These are phyloP conservation scores for Athalia cordata DNA, from an alignment of 2,888 invertebrate species.

Conservation along the genomic window DNA sequence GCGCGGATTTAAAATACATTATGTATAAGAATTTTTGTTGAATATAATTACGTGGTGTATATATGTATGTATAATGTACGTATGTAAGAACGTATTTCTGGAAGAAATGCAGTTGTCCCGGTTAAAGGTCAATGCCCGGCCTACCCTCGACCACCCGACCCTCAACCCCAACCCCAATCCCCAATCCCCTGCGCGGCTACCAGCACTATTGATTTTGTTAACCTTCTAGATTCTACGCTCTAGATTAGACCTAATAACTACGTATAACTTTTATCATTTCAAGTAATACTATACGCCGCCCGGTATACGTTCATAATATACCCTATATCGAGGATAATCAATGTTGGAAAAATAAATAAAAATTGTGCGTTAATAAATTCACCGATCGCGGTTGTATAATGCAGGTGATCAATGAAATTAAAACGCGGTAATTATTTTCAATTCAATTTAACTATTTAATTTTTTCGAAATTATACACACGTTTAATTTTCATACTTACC, in stretches of 20 bases:
- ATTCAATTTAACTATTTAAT: too few relatives aligned
- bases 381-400: too few relatives aligned
- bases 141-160: constrained; percentile 62
- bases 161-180: constrained; percentile 52
- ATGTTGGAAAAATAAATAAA: too few relatives aligned
- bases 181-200: constrained; percentile 53
- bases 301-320: too few relatives aligned
- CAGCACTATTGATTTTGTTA: constrained; percentile 66
- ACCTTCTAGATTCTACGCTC: constrained; percentile 58
- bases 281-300: too few relatives aligned
- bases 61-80: neutral
- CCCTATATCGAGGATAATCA: too few relatives aligned
- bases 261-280: constrained; percentile 45
- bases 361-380: too few relatives aligned
- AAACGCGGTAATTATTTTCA: too few relatives aligned
- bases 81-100: constrained; percentile 2
- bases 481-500: neutral
- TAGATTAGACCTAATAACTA: constrained; percentile 49
- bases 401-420: too few relatives aligned
- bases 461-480: neutral
- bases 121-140: constrained; percentile 71
- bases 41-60: constrained; percentile 3
- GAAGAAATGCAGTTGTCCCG: constrained; percentile 66
- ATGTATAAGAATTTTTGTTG: too few relatives aligned
- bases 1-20: too few relatives aligned